A percentile compares a stretch with the other conserved stretches of the same genome.
Evolutionary conservation across 2,113 vertebrate genomes (phyloP).

Genomic region (Chamaetylas fuelleborni): DNA sequence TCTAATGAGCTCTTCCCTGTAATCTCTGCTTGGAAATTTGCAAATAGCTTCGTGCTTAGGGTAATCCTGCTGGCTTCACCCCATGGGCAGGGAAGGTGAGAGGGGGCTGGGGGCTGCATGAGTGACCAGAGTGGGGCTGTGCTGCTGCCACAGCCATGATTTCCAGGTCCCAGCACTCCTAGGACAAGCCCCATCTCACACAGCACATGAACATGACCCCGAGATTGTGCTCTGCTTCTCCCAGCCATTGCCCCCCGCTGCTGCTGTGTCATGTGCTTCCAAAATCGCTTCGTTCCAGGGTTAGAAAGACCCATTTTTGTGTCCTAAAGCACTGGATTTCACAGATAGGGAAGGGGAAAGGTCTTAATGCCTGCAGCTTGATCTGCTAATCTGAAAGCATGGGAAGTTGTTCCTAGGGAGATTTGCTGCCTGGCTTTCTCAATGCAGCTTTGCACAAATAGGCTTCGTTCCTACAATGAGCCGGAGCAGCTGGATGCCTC

Average conservation of each 20-base stretch:
- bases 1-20: not conserved
- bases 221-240: not conserved
- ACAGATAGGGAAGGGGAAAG: not conserved
- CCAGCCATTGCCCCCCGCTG: not conserved
- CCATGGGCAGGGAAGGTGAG: not conserved
- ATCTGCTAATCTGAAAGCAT: conserved; percentile 19
- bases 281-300: conserved; percentile 50
- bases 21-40: not conserved
- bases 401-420: not conserved
- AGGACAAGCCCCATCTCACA: not conserved
- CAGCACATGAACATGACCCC: not conserved
- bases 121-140: not conserved
- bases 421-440: not conserved
- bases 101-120: not conserved
- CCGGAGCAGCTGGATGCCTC: conserved; percentile 31
- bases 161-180: not conserved
- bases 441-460: not conserved
- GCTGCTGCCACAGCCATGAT: not conserved
- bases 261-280: not conserved
- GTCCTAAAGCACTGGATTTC: not conserved
- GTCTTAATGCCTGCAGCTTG: conserved; percentile 28
- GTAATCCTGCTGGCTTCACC: not conserved
- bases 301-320: conserved; percentile 22
- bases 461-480: not conserved
- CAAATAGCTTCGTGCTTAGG: not conserved